A percentile compares a stretch with the other conserved stretches of the same genome.
These are phyloP conservation scores for Autographa pulchrina DNA, from an alignment of 2,888 invertebrate species.

Conservation along the genomic window DNA sequence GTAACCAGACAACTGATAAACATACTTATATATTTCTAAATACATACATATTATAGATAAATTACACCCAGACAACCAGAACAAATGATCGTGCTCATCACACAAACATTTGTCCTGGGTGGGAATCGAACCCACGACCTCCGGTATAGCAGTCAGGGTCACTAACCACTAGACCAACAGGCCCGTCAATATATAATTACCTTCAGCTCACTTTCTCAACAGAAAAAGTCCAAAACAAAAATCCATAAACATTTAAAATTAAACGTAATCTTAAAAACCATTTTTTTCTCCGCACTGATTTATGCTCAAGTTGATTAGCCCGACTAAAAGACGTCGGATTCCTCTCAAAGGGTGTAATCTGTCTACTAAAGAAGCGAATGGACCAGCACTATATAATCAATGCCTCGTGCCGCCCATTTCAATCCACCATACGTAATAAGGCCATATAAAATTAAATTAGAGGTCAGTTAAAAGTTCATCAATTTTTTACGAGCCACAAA, in stretches of 20 bases:
- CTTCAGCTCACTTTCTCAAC: background rate
- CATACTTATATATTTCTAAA: too few species aligned
- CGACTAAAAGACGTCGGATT: conserved; percentile 34
- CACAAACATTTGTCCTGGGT: too few species aligned
- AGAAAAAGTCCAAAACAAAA: background rate
- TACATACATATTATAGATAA: too few species aligned
- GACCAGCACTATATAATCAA: conserved; percentile 64
- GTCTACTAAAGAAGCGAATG: conserved; percentile 69
- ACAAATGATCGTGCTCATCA: too few species aligned
- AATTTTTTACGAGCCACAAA: conserved; percentile 62
- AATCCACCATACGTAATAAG: conserved; percentile 59
- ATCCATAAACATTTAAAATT: conserved; percentile 24
- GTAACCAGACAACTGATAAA: too few species aligned
- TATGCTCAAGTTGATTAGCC: conserved; percentile 54
- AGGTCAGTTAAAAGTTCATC: conserved; percentile 68
- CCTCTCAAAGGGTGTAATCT: conserved; percentile 63
- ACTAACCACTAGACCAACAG: too few species aligned
- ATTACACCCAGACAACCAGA: too few species aligned
- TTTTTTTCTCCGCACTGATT: conserved; percentile 50
- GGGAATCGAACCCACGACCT: too few species aligned
- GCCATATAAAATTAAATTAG: conserved; percentile 72
- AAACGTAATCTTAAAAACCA: conserved; percentile 47
- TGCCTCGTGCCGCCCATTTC: conserved; percentile 69
- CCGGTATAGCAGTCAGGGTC: too few species aligned
- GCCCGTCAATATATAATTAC: too few species aligned